These are phyloP conservation scores for Hyposoter didymator DNA, from an alignment of 2,888 invertebrate species.

Conservation along the genomic window DNA sequence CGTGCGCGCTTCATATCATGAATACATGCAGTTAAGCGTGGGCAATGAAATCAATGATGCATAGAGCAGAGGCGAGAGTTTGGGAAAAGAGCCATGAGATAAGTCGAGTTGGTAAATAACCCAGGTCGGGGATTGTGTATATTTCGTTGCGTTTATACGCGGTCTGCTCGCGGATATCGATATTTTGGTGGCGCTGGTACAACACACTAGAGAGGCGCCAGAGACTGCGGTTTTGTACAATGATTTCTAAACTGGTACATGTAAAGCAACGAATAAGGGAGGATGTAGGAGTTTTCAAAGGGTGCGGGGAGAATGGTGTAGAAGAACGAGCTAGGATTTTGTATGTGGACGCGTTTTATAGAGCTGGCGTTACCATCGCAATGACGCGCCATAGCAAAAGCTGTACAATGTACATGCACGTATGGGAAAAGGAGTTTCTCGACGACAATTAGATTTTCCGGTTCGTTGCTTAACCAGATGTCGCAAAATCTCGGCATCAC, in stretches of 20 bases:
- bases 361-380: slow-evolving; percentile 30
- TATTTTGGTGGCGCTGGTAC: slow-evolving; percentile 5
- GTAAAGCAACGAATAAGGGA: slow-evolving; percentile 13
- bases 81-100: slow-evolving; percentile 23
- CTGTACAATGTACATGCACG: neutral
- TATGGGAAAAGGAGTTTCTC: slow-evolving; percentile 50
- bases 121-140: slow-evolving; percentile 10
- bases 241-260: slow-evolving; percentile 61
- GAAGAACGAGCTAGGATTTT: neutral
- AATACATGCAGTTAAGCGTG: slow-evolving; percentile 15
- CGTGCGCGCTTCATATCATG: neutral
- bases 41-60: slow-evolving; percentile 44
- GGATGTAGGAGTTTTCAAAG: slow-evolving; percentile 8
- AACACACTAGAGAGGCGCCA: slow-evolving; percentile 48
- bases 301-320: neutral
- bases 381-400: slow-evolving; percentile 30
- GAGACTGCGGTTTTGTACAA: slow-evolving; percentile 40
- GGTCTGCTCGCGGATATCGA: slow-evolving; percentile 3
- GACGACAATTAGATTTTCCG: slow-evolving; percentile 64
- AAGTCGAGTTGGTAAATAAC: slow-evolving; percentile 33
- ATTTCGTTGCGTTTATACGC: neutral
- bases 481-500: slow-evolving; percentile 41
- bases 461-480: slow-evolving; percentile 67
- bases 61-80: neutral
- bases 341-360: neutral